Percentiles rank a stretch among this genome's conserved stretches.
Evolutionary conservation across 2,888 invertebrate species (phyloP).

Genomic region (Mythimna ferrago): DNA sequence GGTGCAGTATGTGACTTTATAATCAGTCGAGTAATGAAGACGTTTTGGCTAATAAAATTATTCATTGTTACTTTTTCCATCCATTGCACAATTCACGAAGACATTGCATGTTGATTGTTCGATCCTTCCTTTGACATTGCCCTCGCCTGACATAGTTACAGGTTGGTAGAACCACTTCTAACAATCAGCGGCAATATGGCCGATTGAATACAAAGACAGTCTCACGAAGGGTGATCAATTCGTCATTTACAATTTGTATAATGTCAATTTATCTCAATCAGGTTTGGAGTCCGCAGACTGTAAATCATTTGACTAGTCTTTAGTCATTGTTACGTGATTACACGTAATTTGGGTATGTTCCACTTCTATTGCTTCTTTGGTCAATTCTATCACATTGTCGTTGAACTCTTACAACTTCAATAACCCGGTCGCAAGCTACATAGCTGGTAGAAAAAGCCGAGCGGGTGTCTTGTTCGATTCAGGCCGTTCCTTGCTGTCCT

Average conservation of each 20-base stretch:
- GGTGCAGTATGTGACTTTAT: neutral
- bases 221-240: constrained; percentile 85
- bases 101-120: constrained; percentile 42
- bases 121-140: constrained; percentile 60
- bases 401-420: neutral
- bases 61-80: neutral
- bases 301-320: constrained; percentile 58
- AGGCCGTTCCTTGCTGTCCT: too few species aligned
- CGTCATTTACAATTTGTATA: constrained; percentile 89
- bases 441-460: neutral
- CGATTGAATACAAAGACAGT: constrained; percentile 72
- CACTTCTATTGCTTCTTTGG: constrained; percentile 30
- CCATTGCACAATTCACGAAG: constrained; percentile 28
- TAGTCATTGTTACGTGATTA: constrained; percentile 38
- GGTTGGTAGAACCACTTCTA: constrained; percentile 71
- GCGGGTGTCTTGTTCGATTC: too few species aligned
- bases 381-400: neutral
- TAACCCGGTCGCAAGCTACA: neutral
- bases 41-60: constrained; percentile 8
- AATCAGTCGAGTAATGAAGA: neutral
- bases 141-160: constrained; percentile 54
- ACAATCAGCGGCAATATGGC: constrained; percentile 78
- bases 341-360: constrained; percentile 38
- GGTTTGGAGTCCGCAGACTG: constrained; percentile 58
- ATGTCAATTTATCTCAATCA: constrained; percentile 88